phyloP scores from a whole-genome alignment of 2,888 invertebrate genomes.

The Portevinia maculata region DNA sequence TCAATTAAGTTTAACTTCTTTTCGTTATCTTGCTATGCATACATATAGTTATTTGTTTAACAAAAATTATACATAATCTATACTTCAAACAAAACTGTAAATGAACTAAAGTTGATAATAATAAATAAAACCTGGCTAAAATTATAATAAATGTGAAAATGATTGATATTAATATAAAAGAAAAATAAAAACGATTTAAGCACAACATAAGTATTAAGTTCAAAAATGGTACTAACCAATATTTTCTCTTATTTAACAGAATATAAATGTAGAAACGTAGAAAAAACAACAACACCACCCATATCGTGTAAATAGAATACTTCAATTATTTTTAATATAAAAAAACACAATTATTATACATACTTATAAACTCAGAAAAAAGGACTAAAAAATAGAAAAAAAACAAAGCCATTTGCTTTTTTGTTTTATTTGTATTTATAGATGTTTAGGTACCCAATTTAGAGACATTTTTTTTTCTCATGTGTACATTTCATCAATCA shows the following conservation, averaged over 20 bases:
- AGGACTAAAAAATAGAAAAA: neutral
- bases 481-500: conserved; percentile 31
- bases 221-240: conserved; percentile 50
- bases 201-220: conserved; percentile 67
- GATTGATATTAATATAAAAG: conserved; percentile 57
- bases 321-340: conserved; percentile 44
- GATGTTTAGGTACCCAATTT: conserved; percentile 55
- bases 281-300: conserved; percentile 52
- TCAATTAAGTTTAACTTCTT: conserved; percentile 33
- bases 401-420: conserved; percentile 20
- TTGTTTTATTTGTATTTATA: conserved; percentile 24
- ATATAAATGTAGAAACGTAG: conserved; percentile 30
- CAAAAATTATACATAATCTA: conserved; percentile 25
- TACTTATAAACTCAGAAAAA: conserved; percentile 15
- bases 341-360: conserved; percentile 1
- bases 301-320: conserved; percentile 70
- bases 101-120: conserved; percentile 54
- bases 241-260: conserved; percentile 51
- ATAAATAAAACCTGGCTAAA: conserved; percentile 20
- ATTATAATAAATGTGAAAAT: conserved; percentile 38
- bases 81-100: conserved; percentile 55
- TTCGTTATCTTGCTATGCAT: conserved; percentile 46
- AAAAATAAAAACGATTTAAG: conserved; percentile 45
- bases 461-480: conserved; percentile 34
- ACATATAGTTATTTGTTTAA: conserved; percentile 50